phyloP scores from a whole-genome alignment of 2,888 invertebrate genomes.

The Hyalella azteca region DNA sequence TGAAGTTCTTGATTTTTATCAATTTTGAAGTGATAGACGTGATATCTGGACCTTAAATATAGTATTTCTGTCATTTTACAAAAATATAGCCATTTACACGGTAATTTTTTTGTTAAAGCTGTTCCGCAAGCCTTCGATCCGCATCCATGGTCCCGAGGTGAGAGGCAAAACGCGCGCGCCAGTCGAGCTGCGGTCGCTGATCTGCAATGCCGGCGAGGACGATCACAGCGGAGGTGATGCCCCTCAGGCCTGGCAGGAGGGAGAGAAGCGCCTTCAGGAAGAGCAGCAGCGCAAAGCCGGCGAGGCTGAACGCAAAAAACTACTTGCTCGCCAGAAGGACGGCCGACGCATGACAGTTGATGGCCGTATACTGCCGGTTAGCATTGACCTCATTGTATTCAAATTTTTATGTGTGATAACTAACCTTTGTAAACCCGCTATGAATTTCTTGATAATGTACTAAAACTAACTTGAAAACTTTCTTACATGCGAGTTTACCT shows the following conservation, averaged over 20 bases:
- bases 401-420: background rate
- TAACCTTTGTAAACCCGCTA: too few relatives aligned
- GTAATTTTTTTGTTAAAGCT: background rate
- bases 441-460: too few relatives aligned
- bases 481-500: too few relatives aligned
- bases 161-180: background rate
- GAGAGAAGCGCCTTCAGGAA: slow-evolving; percentile 16
- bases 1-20: too few relatives aligned
- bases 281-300: background rate
- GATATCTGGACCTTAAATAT: too few relatives aligned
- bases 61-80: too few relatives aligned
- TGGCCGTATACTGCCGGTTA: slow-evolving; percentile 16
- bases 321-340: slow-evolving; percentile 5
- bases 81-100: too few relatives aligned
- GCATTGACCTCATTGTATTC: background rate
- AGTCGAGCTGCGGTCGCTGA: slow-evolving; percentile 10
- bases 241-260: slow-evolving; percentile 8
- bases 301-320: slow-evolving; percentile 28
- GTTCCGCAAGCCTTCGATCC: slow-evolving; percentile 31
- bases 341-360: slow-evolving; percentile 15
- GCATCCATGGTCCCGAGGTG: background rate
- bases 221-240: background rate
- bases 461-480: too few relatives aligned
- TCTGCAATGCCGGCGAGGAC: slow-evolving; percentile 9
- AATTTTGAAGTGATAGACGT: too few relatives aligned